These are phyloP conservation scores for Hylaeus anthracinus DNA, from an alignment of 1,140 invertebrate species.

Conservation along the genomic window DNA sequence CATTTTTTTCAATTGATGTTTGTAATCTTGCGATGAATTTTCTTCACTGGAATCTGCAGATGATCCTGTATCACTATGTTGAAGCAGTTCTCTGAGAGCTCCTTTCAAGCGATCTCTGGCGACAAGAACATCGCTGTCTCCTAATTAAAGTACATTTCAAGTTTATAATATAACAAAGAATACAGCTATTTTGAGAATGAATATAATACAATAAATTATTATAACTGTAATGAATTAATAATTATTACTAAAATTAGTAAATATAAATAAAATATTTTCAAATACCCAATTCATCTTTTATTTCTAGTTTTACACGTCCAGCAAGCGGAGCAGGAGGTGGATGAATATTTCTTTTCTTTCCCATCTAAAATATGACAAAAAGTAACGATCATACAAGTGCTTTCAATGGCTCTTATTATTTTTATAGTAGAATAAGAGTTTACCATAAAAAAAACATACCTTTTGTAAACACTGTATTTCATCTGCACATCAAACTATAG, in stretches of 20 bases:
- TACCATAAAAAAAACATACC: constrained; percentile 18
- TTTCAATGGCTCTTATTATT: neutral
- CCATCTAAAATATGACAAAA: constrained; percentile 69
- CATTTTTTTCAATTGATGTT: constrained; percentile 76
- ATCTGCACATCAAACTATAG: neutral
- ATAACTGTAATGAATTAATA: neutral
- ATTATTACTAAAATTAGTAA: neutral
- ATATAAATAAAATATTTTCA: neutral
- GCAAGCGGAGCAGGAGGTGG: constrained; percentile 50
- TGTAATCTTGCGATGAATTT: constrained; percentile 68
- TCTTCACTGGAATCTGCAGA: constrained; percentile 78
- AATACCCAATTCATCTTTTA: constrained; percentile 78
- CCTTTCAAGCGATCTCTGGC: constrained; percentile 85
- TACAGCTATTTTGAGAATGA: constrained; percentile 6
- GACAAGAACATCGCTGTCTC: constrained; percentile 80
- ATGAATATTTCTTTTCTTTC: constrained; percentile 73
- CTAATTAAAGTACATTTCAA: constrained; percentile 60
- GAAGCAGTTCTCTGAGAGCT: constrained; percentile 83
- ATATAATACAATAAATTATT: neutral
- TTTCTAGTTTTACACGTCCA: constrained; percentile 75
- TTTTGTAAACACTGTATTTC: neutral
- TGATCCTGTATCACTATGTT: constrained; percentile 82
- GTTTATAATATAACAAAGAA: constrained; percentile 17
- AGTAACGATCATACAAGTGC: constrained; percentile 2
- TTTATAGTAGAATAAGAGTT: neutral